Evolutionary conservation across 2,797 vertebrate genomes (phyloP).

Genomic region (Sebastes oblongus): DNA sequence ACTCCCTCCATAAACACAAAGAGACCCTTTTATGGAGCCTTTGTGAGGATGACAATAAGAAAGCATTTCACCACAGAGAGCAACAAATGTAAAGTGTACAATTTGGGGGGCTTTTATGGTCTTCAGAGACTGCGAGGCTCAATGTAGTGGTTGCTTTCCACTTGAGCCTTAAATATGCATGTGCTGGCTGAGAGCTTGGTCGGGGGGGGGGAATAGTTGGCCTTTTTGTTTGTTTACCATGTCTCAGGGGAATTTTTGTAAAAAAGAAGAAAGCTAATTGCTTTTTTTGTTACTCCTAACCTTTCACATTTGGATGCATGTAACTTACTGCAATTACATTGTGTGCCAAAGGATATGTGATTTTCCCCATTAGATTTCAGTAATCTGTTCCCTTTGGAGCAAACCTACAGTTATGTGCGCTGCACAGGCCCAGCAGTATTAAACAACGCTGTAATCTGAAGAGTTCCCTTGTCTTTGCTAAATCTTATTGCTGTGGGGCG

Average conservation of each 20-base stretch:
- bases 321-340: conserved; percentile 74
- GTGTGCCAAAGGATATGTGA: conserved; percentile 67
- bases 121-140: conserved; percentile 39
- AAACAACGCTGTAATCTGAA: conserved; percentile 11
- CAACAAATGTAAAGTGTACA: conserved; percentile 60
- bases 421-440: neutral
- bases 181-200: conserved; percentile 45
- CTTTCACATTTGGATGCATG: conserved; percentile 78
- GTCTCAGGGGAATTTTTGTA: conserved; percentile 66
- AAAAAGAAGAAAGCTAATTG: conserved; percentile 77
- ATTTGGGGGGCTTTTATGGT: conserved; percentile 43
- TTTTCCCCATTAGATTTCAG: conserved; percentile 56
- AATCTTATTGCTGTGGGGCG: neutral
- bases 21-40: conserved; percentile 53
- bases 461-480: conserved; percentile 1
- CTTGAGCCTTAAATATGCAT: conserved; percentile 73
- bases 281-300: conserved; percentile 76
- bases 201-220: conserved; percentile 25
- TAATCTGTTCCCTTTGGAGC: conserved; percentile 44
- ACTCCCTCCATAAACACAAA: conserved; percentile 56
- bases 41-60: conserved; percentile 55
- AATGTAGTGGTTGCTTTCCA: conserved; percentile 46
- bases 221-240: conserved; percentile 75
- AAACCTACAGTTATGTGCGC: conserved; percentile 1
- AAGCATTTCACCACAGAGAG: conserved; percentile 54